Conservation (phyloP, 2,113 vertebrate species). For the Rhinoptilus africanus region DNA sequence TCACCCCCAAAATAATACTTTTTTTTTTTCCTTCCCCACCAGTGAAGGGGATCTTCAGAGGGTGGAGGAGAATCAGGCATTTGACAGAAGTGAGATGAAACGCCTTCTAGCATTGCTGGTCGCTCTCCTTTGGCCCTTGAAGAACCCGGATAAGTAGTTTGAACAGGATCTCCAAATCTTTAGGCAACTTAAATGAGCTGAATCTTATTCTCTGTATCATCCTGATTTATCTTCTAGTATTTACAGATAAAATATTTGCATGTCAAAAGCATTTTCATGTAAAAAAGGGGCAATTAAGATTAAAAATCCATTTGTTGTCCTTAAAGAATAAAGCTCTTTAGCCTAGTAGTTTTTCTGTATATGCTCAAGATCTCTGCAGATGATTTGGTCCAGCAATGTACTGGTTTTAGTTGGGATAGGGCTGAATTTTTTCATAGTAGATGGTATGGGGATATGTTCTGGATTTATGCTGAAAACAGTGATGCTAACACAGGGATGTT, state of each 20-base stretch:
- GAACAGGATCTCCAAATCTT: neutral
- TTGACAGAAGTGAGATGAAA: neutral
- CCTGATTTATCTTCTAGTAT: neutral
- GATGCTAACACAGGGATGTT: neutral
- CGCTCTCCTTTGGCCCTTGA: neutral
- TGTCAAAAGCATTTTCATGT: neutral
- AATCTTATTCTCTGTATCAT: neutral
- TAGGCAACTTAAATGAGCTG: neutral
- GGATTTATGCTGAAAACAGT: neutral
- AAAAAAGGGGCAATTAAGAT: neutral
- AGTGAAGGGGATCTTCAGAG: neutral
- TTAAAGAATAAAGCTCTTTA: neutral
- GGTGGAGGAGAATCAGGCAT: neutral
- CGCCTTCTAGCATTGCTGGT: neutral
- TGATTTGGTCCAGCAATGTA: neutral
- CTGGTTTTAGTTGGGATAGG: neutral
- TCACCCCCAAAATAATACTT: neutral
- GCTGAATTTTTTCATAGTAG: neutral
- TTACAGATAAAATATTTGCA: neutral
- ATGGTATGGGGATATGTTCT: neutral
- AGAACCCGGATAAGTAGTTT: neutral
- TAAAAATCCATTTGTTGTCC: neutral
- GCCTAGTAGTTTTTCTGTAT: neutral
- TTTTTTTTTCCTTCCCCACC: neutral
- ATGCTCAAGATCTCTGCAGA: neutral